Evolutionary conservation across 2,113 vertebrate genomes (phyloP), one percentile per base, ranked within the genome.

Genomic region (Elephas maximus): DNA sequence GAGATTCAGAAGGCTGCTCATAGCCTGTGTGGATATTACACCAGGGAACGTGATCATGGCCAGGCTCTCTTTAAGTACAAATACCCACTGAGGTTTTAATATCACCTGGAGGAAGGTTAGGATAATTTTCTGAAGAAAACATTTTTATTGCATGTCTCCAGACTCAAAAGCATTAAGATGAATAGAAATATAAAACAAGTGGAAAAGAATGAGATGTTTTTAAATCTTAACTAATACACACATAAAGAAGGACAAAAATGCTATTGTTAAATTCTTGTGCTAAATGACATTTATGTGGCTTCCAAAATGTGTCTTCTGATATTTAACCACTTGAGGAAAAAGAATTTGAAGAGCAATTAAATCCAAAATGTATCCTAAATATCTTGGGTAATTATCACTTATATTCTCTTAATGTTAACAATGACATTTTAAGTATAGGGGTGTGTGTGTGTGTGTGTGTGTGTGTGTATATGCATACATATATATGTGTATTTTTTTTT

Each of bases 81-180:
- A 33, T n/a, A 60, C 28, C 7, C 14, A 17, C 4, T 69, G 84
- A 86, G 67, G 78, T 82, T 79, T 65, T 94, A 88, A 77, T 44
- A 86, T 81, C 26, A 95, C 26, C 81, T 89, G 17, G 44, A 83
- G 30, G 5, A 84, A 78, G 5, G 8, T 97, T 57, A 82, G 18
- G 14, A 37, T 8, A 84, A 30, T 8, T 81, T 94, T 67, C 60
- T 51, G 30, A 45, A 85, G 48, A 80, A 92, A 96, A 63, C 1
- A 81, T 45, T 96, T 45, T 93, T 79, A 82, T 51, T 87, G 10
- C 94, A 26, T 20, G 6, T n/a, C 67, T 94, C n/a, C 62, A 95
- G 23, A 89, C n/a, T 83, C 48, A 77, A 80, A 95, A 26, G 0
- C 8, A 23, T 69, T 71, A 83, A 51, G n/a, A 45, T 41, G 67